Conservation (phyloP, 2,797 vertebrate species). For the Toxotes lorentzi region DNA sequence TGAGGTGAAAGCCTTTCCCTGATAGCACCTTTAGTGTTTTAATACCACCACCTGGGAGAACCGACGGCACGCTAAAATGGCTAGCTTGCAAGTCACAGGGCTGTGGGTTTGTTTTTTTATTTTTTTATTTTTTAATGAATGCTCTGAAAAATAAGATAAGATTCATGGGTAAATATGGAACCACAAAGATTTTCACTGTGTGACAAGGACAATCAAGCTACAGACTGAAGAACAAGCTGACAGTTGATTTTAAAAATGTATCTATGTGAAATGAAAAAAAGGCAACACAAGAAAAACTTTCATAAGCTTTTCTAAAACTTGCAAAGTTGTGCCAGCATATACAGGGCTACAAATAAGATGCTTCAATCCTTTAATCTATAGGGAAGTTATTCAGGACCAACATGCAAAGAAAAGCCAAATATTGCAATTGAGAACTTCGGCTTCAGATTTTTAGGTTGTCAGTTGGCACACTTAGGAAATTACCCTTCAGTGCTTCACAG, state of each 20-base stretch:
- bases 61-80: too few species aligned
- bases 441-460: slow-evolving; percentile 1
- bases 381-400: slow-evolving; percentile 14
- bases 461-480: not conserved
- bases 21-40: too few species aligned
- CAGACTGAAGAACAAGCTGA: not conserved
- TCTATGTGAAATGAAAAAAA: not conserved
- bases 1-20: too few species aligned
- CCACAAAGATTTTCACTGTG: too few species aligned
- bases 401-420: not conserved
- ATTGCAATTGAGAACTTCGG: not conserved
- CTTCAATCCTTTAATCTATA: not conserved
- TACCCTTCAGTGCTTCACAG: not conserved
- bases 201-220: not conserved
- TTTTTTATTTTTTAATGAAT: too few species aligned
- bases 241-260: not conserved
- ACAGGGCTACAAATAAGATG: not conserved
- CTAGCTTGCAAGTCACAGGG: too few species aligned
- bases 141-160: too few species aligned
- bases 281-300: not conserved
- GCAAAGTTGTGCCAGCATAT: not conserved
- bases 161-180: too few species aligned
- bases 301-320: not conserved
- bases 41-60: too few species aligned
- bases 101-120: too few species aligned